Percentiles rank a stretch among this genome's conserved stretches.
Evolutionary conservation across 2,113 vertebrate genomes (phyloP).

Genomic region (Scalopus aquaticus): DNA sequence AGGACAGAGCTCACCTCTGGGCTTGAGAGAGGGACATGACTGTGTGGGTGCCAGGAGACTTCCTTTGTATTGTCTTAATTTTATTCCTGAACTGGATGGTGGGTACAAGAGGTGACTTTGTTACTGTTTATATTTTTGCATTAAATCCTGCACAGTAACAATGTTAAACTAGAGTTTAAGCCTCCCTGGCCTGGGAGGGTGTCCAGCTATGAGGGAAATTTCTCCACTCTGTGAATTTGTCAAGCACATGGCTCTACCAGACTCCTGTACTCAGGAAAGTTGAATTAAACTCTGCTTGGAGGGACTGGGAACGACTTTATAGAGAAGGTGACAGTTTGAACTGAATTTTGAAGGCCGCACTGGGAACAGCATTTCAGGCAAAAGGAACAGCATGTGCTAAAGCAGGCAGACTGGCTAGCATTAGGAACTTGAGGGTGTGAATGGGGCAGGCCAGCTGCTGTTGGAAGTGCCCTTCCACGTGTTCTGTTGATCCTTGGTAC

Average conservation of each 20-base stretch:
- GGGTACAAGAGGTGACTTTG: not conserved
- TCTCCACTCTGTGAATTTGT: not conserved
- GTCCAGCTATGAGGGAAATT: not conserved
- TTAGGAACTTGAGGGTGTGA: no score
- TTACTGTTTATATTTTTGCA: not conserved
- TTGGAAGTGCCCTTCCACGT: not conserved
- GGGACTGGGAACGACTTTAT: not conserved
- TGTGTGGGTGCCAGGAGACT: not conserved
- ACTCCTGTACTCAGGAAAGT: not conserved
- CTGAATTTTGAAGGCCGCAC: not conserved
- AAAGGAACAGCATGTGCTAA: not conserved
- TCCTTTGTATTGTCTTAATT: not conserved
- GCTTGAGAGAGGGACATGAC: rapidly evolving
- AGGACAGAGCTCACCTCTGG: not conserved
- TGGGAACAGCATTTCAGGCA: not conserved
- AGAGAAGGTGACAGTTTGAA: not conserved
- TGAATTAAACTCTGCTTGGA: not conserved
- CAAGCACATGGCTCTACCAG: not conserved
- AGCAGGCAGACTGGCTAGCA: not conserved
- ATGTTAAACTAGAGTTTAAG: not conserved
- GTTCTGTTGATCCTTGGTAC: not conserved
- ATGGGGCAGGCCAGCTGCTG: not conserved
- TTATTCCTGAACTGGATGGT: not conserved
- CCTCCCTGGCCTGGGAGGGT: not conserved
- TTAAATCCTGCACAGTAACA: not conserved